Conservation (phyloP, 2,888 invertebrate genomes). For the Notodonta dromedarius region DNA sequence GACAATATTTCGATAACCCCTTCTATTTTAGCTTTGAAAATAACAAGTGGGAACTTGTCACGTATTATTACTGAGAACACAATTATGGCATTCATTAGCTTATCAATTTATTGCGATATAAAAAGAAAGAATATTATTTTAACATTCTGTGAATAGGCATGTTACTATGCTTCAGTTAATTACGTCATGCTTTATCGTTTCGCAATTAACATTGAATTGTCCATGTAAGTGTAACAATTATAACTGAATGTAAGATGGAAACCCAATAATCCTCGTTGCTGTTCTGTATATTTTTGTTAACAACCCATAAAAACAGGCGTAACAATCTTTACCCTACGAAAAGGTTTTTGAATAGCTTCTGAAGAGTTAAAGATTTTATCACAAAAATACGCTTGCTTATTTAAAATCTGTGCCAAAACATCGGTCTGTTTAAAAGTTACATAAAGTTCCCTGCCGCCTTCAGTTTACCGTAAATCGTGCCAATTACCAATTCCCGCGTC, state of each 20-base stretch:
- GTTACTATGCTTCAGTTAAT: not conserved
- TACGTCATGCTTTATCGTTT: not conserved
- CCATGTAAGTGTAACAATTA: too few species aligned
- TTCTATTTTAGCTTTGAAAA: not conserved
- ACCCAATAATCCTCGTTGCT: not conserved
- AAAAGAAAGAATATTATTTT: not conserved
- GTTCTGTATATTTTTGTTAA: too few species aligned
- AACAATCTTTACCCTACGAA: too few species aligned
- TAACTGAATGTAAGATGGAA: too few species aligned
- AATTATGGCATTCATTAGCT: not conserved
- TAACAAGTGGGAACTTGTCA: not conserved
- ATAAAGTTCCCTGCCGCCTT: not conserved
- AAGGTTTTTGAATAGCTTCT: too few species aligned
- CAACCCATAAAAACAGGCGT: too few species aligned
- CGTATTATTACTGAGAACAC: not conserved
- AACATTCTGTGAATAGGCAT: not conserved
- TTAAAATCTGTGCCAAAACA: too few species aligned
- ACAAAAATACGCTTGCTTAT: too few species aligned
- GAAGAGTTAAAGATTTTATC: too few species aligned
- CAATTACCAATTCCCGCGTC: slow-evolving; percentile 2
- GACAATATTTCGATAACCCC: not conserved
- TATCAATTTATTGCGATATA: not conserved
- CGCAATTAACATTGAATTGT: not conserved
- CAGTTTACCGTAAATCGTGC: not conserved
- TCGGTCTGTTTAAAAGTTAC: too few species aligned